Evolutionary conservation across 2,888 invertebrate species (phyloP).

Genomic region (Argynnis bischoffii): DNA sequence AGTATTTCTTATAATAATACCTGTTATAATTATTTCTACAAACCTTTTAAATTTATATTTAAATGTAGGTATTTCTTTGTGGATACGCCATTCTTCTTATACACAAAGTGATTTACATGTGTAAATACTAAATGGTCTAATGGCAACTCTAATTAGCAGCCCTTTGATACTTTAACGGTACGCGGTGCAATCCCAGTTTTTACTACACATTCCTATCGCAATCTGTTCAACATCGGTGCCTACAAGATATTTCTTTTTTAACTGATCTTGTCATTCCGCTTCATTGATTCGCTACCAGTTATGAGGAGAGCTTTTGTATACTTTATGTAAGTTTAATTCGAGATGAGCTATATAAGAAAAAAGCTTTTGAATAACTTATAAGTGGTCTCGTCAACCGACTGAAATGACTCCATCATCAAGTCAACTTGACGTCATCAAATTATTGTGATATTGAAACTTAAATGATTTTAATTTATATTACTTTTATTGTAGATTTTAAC

Average conservation of each 20-base stretch:
- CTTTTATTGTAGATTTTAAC: no score
- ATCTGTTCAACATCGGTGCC: constrained; percentile 52
- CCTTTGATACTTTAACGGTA: constrained; percentile 4
- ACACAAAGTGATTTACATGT: not conserved
- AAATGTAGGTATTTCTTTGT: no score
- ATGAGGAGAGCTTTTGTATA: not conserved
- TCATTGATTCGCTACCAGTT: constrained; percentile 53
- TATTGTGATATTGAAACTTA: no score
- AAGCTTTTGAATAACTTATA: no score
- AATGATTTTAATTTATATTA: no score
- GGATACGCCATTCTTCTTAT: not conserved
- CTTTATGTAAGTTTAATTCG: constrained; percentile 14
- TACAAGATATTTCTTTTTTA: constrained; percentile 60
- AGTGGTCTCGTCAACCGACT: no score
- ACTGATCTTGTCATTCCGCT: constrained; percentile 51
- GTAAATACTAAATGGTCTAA: not conserved
- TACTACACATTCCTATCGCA: constrained; percentile 35
- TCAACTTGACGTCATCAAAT: no score
- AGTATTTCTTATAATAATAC: no score
- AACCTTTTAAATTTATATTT: no score
- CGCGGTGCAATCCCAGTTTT: constrained; percentile 46
- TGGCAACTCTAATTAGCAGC: constrained; percentile 7
- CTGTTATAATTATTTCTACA: no score
- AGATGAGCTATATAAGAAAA: not conserved
- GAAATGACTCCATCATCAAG: no score